Percentiles rank a stretch among this genome's conserved stretches.
These are phyloP conservation scores for Lucilia sericata DNA, from an alignment of 1,140 invertebrate genomes.

Conservation along the genomic window DNA sequence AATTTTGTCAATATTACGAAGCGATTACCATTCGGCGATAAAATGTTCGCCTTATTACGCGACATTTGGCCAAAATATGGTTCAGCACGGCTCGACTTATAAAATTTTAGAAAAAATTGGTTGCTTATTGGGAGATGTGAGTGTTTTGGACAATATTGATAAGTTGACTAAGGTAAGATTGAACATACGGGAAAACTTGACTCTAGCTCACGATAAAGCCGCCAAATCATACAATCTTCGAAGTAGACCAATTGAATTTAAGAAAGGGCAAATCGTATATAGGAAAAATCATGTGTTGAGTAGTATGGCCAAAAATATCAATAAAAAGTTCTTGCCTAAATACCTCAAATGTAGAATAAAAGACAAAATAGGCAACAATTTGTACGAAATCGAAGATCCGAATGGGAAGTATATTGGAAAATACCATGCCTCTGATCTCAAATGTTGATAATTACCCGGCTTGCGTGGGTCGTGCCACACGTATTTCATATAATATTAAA, in stretches of 20 bases:
- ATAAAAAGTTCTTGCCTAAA: slow-evolving; percentile 2
- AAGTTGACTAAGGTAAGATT: neutral
- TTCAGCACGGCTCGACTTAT: slow-evolving; percentile 1
- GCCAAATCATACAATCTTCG: neutral
- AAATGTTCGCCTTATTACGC: slow-evolving; percentile 35
- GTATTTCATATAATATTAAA: neutral
- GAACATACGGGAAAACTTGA: neutral
- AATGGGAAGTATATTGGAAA: slow-evolving; percentile 32
- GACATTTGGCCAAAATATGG: slow-evolving; percentile 26
- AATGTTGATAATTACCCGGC: slow-evolving; percentile 27
- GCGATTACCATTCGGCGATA: slow-evolving; percentile 2
- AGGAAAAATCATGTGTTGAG: neutral
- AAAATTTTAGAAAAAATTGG: neutral
- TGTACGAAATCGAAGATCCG: slow-evolving; percentile 12
- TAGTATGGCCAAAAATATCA: neutral
- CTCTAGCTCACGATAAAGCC: neutral
- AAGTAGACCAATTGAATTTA: neutral
- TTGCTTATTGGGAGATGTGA: neutral
- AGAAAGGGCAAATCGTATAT: neutral
- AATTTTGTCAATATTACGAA: neutral
- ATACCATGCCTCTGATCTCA: slow-evolving; percentile 49
- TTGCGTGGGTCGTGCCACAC: slow-evolving; percentile 35
- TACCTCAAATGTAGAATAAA: slow-evolving; percentile 16
- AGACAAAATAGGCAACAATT: neutral
- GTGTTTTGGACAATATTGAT: neutral